Evolutionary conservation across 2,797 vertebrate genomes (phyloP).

Genomic region (Parauchenoglanis ngamensis): DNA sequence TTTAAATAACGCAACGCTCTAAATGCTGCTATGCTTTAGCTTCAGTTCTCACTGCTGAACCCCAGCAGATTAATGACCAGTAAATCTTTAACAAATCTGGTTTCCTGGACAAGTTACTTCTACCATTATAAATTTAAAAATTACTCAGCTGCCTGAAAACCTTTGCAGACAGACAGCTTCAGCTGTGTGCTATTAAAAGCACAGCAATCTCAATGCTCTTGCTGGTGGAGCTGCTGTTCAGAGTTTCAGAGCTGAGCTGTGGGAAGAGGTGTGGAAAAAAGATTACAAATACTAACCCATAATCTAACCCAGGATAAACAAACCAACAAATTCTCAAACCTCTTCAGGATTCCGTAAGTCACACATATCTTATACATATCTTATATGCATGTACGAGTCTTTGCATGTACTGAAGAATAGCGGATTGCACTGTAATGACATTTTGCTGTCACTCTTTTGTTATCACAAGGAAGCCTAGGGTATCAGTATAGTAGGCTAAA

Average conservation of each 20-base stretch:
- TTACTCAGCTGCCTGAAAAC: background rate
- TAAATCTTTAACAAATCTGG: background rate
- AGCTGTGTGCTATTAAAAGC: slow-evolving; percentile 80
- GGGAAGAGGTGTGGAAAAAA: slow-evolving; percentile 29
- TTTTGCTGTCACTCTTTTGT: slow-evolving; percentile 3
- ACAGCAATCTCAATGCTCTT: slow-evolving; percentile 62
- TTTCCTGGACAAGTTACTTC: background rate
- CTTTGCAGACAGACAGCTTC: slow-evolving; percentile 63
- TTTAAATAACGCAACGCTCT: background rate
- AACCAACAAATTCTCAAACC: background rate
- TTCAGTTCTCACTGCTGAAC: background rate
- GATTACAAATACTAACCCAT: background rate
- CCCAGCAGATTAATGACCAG: too few species aligned
- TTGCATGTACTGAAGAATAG: background rate
- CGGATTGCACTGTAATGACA: background rate
- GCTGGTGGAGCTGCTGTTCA: slow-evolving; percentile 39
- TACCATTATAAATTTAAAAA: background rate
- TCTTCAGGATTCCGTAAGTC: slow-evolving; percentile 31
- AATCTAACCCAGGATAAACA: slow-evolving; percentile 13
- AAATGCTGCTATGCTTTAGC: background rate
- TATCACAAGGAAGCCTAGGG: background rate
- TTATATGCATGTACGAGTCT: background rate
- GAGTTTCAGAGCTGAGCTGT: slow-evolving; percentile 50
- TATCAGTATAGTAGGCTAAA: background rate
- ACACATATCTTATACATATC: background rate